Base-by-base conservation (phyloP, 2,888 invertebrate species). In the Anthoptus insignis region DNA sequence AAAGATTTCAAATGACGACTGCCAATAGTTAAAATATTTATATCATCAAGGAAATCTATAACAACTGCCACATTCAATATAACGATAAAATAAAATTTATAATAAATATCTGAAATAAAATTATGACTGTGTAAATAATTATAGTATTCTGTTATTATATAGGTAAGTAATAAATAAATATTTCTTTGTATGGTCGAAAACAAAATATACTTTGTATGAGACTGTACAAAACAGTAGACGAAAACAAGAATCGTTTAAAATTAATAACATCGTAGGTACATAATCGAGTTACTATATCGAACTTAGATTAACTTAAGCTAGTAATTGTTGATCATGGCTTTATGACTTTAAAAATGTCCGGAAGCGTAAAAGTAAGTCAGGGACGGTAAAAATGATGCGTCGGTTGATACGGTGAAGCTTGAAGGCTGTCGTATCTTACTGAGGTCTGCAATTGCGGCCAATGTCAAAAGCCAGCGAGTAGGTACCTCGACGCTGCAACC, bases 381-480 rank as follows among this genome's bases (percentile, higher is more conserved):
- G 90, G 91, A 89, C 90, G 90, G 88, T 86, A 88, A 86, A 83
- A 87, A 77, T 91, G 91, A 75, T 90, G 92, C 87, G 88, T 75
- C 74, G 88, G 86, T 70, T 79, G 89, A 86, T 88, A 92, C 85
- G 90, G 82, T 78, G 90, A 82, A 81, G 86, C 82, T 75, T 80
- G 89, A 74, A 80, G 82, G 82, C 91, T 87, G 85, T 83, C 87
- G 89, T 88, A 89, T 91, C 90, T 87, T 90, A 92, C 75, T 82
- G 89, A 80, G 83, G 88, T 86, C 88, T 88, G 82, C 79, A 80
- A 77, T 79, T 83, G 84, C 84, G 88, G 91, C 89, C 91, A 89
- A 85, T 92, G 93, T 93, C 93, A 93, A 93, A 93, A 93, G 88
- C 93, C 93, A 88, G 93, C 92, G 81, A 93, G 93, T 83, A 93